Evolutionary conservation across 2,888 invertebrate species (phyloP), one percentile per base, ranked within the genome.

Genomic region (Unio pictorum): DNA sequence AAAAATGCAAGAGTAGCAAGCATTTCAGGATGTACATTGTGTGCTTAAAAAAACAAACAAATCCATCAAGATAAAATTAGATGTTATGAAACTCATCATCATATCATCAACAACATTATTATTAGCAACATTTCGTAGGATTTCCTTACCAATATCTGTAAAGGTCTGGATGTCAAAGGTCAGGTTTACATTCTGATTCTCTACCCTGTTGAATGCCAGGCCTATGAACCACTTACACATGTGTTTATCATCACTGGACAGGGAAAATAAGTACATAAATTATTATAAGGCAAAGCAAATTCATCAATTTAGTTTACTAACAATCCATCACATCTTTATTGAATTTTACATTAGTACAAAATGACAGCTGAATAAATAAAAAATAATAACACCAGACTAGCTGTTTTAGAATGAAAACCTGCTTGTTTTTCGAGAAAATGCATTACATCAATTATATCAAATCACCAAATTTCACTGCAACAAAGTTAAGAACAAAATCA

Each of bases 141-240:
- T 55, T 23, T 63, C 80, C 84, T 77, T 93, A 89, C 97, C 96
- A 55, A 95, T 93, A 85, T 96, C 95, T 0, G 95, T 96, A 91
- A 99, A 99, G 66, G 93, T 93, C 83, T 95, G 94, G 80, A 99
- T 98, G 88, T 97, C 98, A 80, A 94, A 94, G 0, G 98, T 98
- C 71, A 99, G 93, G 91, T 99, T 96, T 66, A 99, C 94, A 87
- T 97, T 97, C 65, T 96, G 92, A 88, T 95, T 95, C 88, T 95
- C 94, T 20, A 94, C 93, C 91, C 96, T 96, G 84, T 84, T 94
- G 89, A 99, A 97, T 77, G 95, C 94, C 66, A 99, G 92, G 0
- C 99, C 99, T 84, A 99, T 97, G 91, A 99, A 99, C 99, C 99
- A 99, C 94, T 97, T 95, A 8, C 95, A 95, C 88, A 95, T 94